Percentiles rank a stretch among this genome's conserved stretches.
These are phyloP conservation scores for Pavo muticus DNA, from an alignment of 2,113 vertebrate genomes.

Conservation along the genomic window DNA sequence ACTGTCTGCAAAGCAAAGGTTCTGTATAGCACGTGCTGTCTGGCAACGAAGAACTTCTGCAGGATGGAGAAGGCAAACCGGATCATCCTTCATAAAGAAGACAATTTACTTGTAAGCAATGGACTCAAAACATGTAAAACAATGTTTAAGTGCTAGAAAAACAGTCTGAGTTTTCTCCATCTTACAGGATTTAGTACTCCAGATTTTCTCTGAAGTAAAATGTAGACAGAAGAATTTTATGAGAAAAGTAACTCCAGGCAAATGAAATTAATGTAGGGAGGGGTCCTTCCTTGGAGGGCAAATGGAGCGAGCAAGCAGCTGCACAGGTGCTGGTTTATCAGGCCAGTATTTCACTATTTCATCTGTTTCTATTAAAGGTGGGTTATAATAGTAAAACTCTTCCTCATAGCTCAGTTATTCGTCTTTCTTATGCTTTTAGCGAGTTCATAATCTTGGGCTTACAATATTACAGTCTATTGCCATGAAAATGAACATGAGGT, in stretches of 20 bases:
- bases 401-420: not conserved
- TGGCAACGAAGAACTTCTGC: not conserved
- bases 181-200: not conserved
- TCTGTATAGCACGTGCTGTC: rapidly evolving
- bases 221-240: not conserved
- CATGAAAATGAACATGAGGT: conserved; percentile 39
- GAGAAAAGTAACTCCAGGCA: not conserved
- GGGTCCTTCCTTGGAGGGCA: not conserved
- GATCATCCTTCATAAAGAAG: not conserved
- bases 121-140: not conserved
- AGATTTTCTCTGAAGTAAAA: not conserved
- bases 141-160: not conserved
- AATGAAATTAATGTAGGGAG: not conserved
- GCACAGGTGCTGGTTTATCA: conserved; percentile 10
- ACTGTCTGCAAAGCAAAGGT: not conserved
- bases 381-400: conserved; percentile 6
- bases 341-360: conserved; percentile 37
- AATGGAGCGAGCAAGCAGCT: not conserved
- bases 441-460: conserved; percentile 10
- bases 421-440: not conserved
- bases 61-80: not conserved
- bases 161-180: not conserved
- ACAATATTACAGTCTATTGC: conserved; percentile 19
- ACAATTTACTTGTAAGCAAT: not conserved
- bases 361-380: conserved; percentile 26